Evolutionary conservation across 2,113 vertebrate genomes (phyloP).

Genomic region (Brienomyrus brachyistius): DNA sequence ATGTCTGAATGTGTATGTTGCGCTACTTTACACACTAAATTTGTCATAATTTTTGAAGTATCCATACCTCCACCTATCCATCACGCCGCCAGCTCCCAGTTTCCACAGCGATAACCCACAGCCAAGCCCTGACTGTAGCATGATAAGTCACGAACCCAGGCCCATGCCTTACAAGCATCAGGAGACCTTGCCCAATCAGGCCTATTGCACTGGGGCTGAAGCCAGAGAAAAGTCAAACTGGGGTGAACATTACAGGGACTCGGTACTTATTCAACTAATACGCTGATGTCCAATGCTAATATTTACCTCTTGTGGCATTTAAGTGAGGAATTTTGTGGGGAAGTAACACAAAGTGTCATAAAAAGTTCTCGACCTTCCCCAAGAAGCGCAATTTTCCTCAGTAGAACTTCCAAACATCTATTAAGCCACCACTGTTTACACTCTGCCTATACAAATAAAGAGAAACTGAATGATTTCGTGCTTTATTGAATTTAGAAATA

Average conservation of each 20-base stretch:
- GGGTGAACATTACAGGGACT: neutral
- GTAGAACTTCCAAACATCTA: neutral
- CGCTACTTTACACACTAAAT: neutral
- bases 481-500: neutral
- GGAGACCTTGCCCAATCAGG: neutral
- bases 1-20: neutral
- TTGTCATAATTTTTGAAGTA: neutral
- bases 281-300: neutral
- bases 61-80: neutral
- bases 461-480: neutral
- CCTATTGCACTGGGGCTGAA: neutral
- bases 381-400: constrained; percentile 4
- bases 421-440: neutral
- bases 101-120: neutral
- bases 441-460: neutral
- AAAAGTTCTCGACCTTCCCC: neutral
- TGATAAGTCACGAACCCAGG: neutral
- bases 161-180: neutral
- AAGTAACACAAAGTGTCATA: neutral
- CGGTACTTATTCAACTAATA: neutral
- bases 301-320: neutral
- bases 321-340: neutral
- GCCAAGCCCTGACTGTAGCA: neutral
- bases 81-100: neutral
- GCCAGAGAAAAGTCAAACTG: neutral